Percentiles rank a stretch among this genome's conserved stretches.
phyloP scores from a whole-genome alignment of 2,797 vertebrate genomes.

The Prionace glauca region DNA sequence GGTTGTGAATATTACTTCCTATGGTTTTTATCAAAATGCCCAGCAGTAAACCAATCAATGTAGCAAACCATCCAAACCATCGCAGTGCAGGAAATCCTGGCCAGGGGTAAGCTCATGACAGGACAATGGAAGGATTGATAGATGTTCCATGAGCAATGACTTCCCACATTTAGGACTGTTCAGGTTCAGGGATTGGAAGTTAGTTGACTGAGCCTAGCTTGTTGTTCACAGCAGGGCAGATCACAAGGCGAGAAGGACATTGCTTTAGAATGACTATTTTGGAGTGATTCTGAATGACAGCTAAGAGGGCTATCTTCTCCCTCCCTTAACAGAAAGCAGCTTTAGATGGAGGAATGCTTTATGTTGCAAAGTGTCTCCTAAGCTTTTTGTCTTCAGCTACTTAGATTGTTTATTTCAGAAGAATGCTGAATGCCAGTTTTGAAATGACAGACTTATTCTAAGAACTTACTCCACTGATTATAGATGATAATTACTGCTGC shows the following conservation, averaged over 20 bases:
- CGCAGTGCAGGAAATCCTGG: background rate
- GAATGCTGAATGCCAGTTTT: background rate
- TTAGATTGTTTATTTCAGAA: background rate
- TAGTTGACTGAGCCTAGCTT: background rate
- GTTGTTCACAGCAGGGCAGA: background rate
- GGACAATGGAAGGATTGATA: background rate
- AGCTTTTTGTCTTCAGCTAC: background rate
- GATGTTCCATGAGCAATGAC: background rate
- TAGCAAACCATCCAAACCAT: background rate
- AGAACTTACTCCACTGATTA: background rate
- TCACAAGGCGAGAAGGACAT: background rate
- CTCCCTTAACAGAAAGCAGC: background rate
- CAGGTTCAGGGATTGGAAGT: background rate
- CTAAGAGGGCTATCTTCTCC: background rate
- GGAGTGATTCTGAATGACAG: background rate
- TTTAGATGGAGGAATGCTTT: background rate
- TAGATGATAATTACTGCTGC: background rate
- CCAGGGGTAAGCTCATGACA: background rate
- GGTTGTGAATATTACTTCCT: background rate
- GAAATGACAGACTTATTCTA: background rate
- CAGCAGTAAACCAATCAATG: background rate
- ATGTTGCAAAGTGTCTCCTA: background rate
- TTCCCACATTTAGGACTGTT: background rate
- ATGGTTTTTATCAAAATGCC: background rate
- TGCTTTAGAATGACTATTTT: background rate